phyloP scores from a whole-genome alignment of 2,888 invertebrate genomes.

The Nymphalis urticae region DNA sequence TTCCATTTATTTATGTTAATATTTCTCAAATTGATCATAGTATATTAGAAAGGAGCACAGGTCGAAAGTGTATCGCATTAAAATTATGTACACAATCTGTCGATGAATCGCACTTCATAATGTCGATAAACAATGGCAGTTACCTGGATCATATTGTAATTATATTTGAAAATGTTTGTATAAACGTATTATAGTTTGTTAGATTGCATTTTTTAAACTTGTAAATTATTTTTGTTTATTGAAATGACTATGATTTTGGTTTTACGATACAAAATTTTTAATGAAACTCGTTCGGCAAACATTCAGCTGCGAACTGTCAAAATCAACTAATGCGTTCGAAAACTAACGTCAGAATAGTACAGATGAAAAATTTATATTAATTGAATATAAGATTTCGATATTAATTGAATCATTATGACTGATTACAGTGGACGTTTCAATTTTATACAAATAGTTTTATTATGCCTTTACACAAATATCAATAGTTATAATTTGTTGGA shows the following conservation, averaged over 20 bases:
- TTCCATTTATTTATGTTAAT: slow-evolving; percentile 32
- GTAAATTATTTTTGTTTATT: slow-evolving; percentile 21
- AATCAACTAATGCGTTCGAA: slow-evolving; percentile 9
- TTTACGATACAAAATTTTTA: slow-evolving; percentile 37
- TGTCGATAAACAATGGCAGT: slow-evolving; percentile 39
- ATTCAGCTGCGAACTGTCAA: slow-evolving; percentile 77
- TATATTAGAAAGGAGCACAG: slow-evolving; percentile 28
- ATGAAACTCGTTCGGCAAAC: slow-evolving; percentile 32
- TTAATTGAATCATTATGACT: no score
- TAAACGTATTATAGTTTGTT: slow-evolving; percentile 6
- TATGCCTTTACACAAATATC: no score
- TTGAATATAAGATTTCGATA: no score
- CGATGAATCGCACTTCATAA: slow-evolving; percentile 28
- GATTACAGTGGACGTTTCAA: no score
- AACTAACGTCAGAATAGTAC: background rate
- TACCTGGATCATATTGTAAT: slow-evolving; percentile 42
- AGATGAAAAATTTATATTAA: background rate
- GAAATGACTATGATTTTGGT: slow-evolving; percentile 19
- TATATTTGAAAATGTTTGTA: slow-evolving; percentile 17
- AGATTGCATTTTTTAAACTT: slow-evolving; percentile 12
- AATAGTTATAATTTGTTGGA: no score
- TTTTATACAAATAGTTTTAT: no score
- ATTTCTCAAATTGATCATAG: slow-evolving; percentile 23
- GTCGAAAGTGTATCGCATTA: slow-evolving; percentile 36
- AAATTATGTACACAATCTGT: slow-evolving; percentile 35